These are phyloP conservation scores for Myripristis jacobus DNA, from an alignment of 2,797 vertebrate species.

Conservation along the genomic window DNA sequence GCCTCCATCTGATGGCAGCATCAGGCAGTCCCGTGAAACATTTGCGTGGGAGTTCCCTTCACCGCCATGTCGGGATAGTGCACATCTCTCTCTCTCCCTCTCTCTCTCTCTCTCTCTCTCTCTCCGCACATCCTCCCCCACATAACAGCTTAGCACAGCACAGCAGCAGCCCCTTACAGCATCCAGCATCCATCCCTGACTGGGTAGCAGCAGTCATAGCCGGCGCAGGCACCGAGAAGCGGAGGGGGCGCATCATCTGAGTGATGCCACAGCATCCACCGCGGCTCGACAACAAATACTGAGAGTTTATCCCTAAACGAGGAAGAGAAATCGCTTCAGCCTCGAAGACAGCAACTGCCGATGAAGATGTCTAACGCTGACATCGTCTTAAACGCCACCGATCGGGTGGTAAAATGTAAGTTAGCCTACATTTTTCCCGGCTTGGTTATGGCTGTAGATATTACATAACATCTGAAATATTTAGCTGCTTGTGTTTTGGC, in stretches of 20 bases:
- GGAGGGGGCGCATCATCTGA: slow-evolving; percentile 76
- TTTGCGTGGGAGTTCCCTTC: slow-evolving; percentile 89
- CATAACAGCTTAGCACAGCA: slow-evolving; percentile 78
- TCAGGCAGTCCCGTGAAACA: slow-evolving; percentile 85
- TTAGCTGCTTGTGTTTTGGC: slow-evolving; percentile 16
- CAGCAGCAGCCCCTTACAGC: slow-evolving; percentile 71
- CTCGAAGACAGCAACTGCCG: slow-evolving; percentile 78
- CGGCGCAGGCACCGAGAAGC: slow-evolving; percentile 80
- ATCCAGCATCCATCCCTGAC: slow-evolving; percentile 75
- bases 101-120: slow-evolving; percentile 28
- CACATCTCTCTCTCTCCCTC: slow-evolving; percentile 49
- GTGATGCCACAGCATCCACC: slow-evolving; percentile 85
- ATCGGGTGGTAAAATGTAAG: slow-evolving; percentile 89
- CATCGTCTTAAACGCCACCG: slow-evolving; percentile 86
- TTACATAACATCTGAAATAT: slow-evolving; percentile 66
- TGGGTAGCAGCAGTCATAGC: slow-evolving; percentile 77
- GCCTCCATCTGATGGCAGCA: slow-evolving; percentile 86
- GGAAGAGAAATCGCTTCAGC: slow-evolving; percentile 67
- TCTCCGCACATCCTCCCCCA: slow-evolving; percentile 74
- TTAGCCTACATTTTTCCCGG: slow-evolving; percentile 53
- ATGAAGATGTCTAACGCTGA: slow-evolving; percentile 91
- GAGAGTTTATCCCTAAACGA: slow-evolving; percentile 54
- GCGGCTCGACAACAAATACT: slow-evolving; percentile 74
- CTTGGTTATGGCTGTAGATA: slow-evolving; percentile 23
- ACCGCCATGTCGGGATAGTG: slow-evolving; percentile 81